Base-by-base conservation (phyloP, 2,797 vertebrate species). In the Parauchenoglanis punctatus region DNA sequence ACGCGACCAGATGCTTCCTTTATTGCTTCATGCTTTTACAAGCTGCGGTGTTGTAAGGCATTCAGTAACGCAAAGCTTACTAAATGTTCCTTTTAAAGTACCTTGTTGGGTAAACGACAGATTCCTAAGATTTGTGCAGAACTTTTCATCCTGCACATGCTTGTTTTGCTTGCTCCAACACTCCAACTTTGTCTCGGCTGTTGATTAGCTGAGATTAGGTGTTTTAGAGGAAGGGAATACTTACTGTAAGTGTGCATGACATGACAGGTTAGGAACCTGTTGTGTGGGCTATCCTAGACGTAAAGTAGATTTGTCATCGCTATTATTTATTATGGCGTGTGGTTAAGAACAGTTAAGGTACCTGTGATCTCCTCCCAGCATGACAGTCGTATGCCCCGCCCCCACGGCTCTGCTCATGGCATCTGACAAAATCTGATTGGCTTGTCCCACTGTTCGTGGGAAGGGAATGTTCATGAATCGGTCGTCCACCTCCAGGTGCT, bases 321-420 rank as follows among this genome's bases (percentile, higher is more conserved):
- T 44, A 23, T 49, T 20, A 5, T 46, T 65, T 28, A 49, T 28
- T 17, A 58, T 23, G 49, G 31, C 10, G 20, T 80, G 18, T 11
- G 8, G 20, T 52, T 67, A 20, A 83, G 5, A 3, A 31, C 6
- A 4, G 31, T 70, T 70, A 46, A 49, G 89, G 92, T 91, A 99
- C 99, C 99, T 99, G 96, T 99, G 99, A 90, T 99, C 99, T 0
- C 99, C 99, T 86, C 98, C 99, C 23, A 99, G 90, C 87, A 98
- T 97, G 92, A 99, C 92, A 0, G 98, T 96, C 65, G 96, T 98
- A 88, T 99, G 97, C 11, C 99, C 98, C 0, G 95, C 96, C 0
- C 96, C 96, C 3, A 99, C 93, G 0, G 98, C 97, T 89, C 94
- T 91, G 88, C 96, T 97, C 46, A 98, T 97, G 0, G 97, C 96